These are phyloP conservation scores for Mustela erminea DNA, from an alignment of 2,797 vertebrate genomes.

Conservation along the genomic window DNA sequence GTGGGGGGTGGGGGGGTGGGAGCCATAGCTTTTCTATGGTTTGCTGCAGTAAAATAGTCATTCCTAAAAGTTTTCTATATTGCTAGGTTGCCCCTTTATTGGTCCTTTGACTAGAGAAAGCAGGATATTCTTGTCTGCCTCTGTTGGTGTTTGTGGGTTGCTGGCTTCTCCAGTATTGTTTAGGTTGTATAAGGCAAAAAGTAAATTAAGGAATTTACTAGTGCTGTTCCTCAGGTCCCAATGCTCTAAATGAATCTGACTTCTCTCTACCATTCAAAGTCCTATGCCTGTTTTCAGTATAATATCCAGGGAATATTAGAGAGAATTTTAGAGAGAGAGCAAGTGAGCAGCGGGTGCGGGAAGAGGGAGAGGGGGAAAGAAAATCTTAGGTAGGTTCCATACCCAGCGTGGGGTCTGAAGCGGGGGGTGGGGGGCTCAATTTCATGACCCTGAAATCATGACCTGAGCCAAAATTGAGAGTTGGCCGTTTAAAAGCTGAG, in stretches of 20 bases:
- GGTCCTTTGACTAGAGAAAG: background rate
- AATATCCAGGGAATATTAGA: background rate
- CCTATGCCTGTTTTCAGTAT: background rate
- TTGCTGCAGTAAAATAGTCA: background rate
- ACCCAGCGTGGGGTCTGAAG: too few relatives aligned
- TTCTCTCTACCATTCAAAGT: background rate
- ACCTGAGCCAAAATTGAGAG: too few relatives aligned
- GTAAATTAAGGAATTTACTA: constrained; percentile 3
- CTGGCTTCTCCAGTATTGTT: background rate
- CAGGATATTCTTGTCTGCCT: background rate
- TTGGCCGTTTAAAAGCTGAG: too few relatives aligned
- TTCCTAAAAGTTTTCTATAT: constrained; percentile 23
- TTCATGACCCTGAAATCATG: too few relatives aligned
- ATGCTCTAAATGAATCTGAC: background rate
- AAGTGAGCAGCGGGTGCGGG: background rate
- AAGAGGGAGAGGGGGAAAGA: too few relatives aligned
- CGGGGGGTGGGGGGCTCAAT: too few relatives aligned
- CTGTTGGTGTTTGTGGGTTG: background rate
- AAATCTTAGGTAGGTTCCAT: too few relatives aligned
- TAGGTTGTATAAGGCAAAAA: background rate
- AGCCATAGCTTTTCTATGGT: background rate
- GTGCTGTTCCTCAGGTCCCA: background rate
- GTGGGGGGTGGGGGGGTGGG: background rate
- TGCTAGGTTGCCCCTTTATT: background rate
- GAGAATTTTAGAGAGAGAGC: background rate